Base-by-base conservation (phyloP, 2,113 vertebrate species). In the Xyliphius kryptos region DNA sequence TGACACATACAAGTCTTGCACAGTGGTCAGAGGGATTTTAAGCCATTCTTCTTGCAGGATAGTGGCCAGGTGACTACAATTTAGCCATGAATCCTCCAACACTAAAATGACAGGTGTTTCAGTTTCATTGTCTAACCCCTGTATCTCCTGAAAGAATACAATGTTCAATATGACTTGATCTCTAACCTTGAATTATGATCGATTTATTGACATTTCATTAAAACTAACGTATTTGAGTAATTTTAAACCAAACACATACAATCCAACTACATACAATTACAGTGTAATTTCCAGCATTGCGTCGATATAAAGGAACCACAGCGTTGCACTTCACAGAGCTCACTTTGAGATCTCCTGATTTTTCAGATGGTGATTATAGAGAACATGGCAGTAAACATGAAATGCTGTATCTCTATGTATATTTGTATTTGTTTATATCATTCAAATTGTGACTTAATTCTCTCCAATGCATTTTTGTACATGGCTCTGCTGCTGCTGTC, bases 391-490 rank as follows among this genome's bases (percentile, higher is more conserved):
- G 13, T 20, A 56, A 9, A 41, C 12, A 44, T 21, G 21, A 41
- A 56, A 55, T 20, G 13, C 16, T 40, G 52, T 17, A 40, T 36
- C 15, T 16, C 3, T 41, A 10, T 57, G 11, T 41, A 56, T 52
- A 10, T 56, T 9, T 22, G 20, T 64, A 55, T 55, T 37, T 48
- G 52, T 55, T 63, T 55, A 41, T 64, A 19, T 20, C 3, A 58
- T n/a, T 58, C 3, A 15, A 44, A 47, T 41, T 15, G n/a, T 48
- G 20, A 48, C 11, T 20, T 26, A 26, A 43, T 50, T 6, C 44
- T 47, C 13, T 19, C n/a, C 36, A 20, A n/a, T 89, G 87, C 89
- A 90, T 91, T 91, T 89, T 91, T 91, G 87, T 91, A 91, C 81
- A 86, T 89, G 85, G 80, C 78, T 83, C 86, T 88, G 68, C 70